Evolutionary conservation across 1,140 invertebrate genomes (phyloP).

Genomic region (Aethina tumida): DNA sequence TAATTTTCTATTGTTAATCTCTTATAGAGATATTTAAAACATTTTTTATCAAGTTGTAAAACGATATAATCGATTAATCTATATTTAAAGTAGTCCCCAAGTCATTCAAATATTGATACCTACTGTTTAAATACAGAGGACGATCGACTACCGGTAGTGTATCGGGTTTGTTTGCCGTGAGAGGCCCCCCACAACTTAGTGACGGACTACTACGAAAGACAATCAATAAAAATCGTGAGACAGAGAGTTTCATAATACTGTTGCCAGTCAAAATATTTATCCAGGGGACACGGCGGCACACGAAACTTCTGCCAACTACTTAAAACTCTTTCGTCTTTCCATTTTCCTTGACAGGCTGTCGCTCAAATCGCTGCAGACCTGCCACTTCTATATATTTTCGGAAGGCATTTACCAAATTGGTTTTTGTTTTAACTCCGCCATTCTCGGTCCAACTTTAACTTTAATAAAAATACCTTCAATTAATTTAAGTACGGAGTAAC

Average conservation of each 20-base stretch:
- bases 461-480: no score
- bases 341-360: conserved; percentile 34
- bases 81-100: no score
- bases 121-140: no score
- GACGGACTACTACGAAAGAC: conserved; percentile 1
- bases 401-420: conserved; percentile 26
- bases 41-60: no score
- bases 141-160: conserved; percentile 1
- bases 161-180: not conserved
- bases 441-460: no score
- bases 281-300: conserved; percentile 24
- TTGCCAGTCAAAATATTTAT: conserved; percentile 30
- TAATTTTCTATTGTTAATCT: no score
- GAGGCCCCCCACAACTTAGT: not conserved
- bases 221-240: conserved; percentile 4
- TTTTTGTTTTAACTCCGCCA: conserved; percentile 19
- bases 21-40: no score
- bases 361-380: conserved; percentile 30
- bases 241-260: conserved; percentile 22
- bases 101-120: no score
- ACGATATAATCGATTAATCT: no score
- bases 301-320: conserved; percentile 34
- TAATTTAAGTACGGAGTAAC: no score
- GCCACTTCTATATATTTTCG: conserved; percentile 21
- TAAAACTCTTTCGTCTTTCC: conserved; percentile 36